Evolutionary conservation across 2,888 invertebrate species (phyloP), one percentile per base, ranked within the genome.

Genomic region (Parnassius glacialis): DNA sequence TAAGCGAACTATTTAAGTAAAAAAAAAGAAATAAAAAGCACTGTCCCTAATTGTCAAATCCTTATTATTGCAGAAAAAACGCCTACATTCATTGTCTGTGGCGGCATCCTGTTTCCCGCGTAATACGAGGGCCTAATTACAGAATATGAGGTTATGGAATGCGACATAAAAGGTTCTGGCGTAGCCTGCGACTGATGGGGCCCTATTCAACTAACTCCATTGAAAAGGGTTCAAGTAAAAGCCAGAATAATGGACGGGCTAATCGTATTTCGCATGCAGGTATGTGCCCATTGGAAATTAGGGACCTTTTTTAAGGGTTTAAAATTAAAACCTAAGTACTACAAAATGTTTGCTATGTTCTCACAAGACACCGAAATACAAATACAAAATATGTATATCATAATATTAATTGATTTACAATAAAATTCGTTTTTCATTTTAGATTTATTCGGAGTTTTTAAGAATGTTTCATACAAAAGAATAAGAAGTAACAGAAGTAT

Each of bases 91-190:
- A 57, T 55, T 61, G 61, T 52, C 63, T 60, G 55, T 60, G 64
- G 47, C 78, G 65, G 75, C 84, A 87, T 87, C 87, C 87, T 81
- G 86, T 83, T 79, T 77, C 78, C 77, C 74, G 73, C 74, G 74
- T 71, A 73, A 79, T 81, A 72, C 78, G 73, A 73, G 75, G 74
- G 76, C 80, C 87, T 88, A 89, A 89, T 87, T 89, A 87, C 81
- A 78, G 74, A 80, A 79, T 78, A 75, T 79, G 78, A 76, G 78
- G 71, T 73, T 72, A 73, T 69, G 70, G 76, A 73, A 78, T 72
- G 72, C 71, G 72, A 74, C 73, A 84, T 79, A 83, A 61, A 85
- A 87, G 76, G 83, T 76, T 68, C 74, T 74, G 74, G 72, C 76
- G 72, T 72, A 70, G 72, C 74, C 78, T 78, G 80, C 74, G 78